These are phyloP conservation scores for Brachionus paranguensis DNA, from an alignment of 1,140 invertebrate genomes.

Conservation along the genomic window DNA sequence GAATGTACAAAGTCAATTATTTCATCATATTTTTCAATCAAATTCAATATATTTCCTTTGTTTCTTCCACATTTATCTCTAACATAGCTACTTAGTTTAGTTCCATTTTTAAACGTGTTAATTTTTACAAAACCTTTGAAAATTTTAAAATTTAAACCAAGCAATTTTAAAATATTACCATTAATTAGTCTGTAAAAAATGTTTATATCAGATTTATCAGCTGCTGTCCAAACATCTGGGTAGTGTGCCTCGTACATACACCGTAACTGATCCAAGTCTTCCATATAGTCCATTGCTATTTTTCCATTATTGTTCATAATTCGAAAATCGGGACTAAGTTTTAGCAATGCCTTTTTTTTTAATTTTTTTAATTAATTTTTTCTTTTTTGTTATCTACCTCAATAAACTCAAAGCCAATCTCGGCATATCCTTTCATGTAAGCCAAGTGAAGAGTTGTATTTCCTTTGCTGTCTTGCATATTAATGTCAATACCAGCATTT, in stretches of 20 bases:
- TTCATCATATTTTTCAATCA: background rate
- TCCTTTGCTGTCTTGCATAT: slow-evolving; percentile 43
- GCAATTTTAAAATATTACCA: background rate
- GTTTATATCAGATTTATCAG: background rate
- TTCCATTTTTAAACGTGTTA: background rate
- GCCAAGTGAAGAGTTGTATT: slow-evolving; percentile 45
- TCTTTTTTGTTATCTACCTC: background rate
- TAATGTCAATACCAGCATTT: slow-evolving; percentile 47
- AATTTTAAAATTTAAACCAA: background rate
- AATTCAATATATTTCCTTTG: background rate
- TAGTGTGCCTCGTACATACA: background rate
- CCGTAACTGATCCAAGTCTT: slow-evolving; percentile 22
- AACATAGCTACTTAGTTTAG: background rate
- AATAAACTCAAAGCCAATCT: slow-evolving; percentile 29
- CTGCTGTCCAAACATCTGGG: background rate
- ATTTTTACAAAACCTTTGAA: background rate
- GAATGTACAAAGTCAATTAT: slow-evolving; percentile 19
- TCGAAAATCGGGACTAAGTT: background rate
- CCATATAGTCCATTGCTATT: background rate
- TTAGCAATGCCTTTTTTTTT: slow-evolving; percentile 9
- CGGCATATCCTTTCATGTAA: slow-evolving; percentile 41
- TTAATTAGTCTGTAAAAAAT: background rate
- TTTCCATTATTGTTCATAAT: slow-evolving; percentile 12
- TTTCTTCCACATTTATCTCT: background rate
- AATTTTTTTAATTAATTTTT: background rate